Conservation (phyloP, 1,140 invertebrate species). For the Drosophila ambigua region DNA sequence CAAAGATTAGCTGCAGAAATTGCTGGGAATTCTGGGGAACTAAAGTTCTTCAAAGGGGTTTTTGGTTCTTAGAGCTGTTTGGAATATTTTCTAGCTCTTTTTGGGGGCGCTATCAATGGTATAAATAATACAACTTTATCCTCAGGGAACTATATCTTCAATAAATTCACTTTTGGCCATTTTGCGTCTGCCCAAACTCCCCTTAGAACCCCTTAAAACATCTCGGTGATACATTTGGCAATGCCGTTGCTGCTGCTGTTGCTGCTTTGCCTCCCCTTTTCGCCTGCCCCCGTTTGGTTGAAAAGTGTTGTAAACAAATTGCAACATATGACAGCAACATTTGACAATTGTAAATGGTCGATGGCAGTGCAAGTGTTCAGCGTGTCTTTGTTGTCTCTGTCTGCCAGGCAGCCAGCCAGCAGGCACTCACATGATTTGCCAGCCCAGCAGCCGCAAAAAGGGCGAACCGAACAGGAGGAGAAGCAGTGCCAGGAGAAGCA, state of each 20-base stretch:
- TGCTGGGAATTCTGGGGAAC: neutral
- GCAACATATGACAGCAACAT: slow-evolving; percentile 77
- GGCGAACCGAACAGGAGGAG: neutral
- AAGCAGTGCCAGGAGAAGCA: neutral
- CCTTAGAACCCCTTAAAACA: slow-evolving; percentile 7
- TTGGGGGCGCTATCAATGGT: no score
- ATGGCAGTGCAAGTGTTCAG: slow-evolving; percentile 51
- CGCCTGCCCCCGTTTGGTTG: slow-evolving; percentile 3
- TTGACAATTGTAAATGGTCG: slow-evolving; percentile 81
- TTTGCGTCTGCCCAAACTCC: neutral
- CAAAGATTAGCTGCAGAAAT: neutral
- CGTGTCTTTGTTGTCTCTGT: slow-evolving; percentile 38
- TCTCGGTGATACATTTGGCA: slow-evolving; percentile 54
- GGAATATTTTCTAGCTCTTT: no score
- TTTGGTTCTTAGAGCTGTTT: neutral
- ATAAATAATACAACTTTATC: neutral
- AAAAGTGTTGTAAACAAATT: slow-evolving; percentile 77
- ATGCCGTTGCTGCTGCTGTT: slow-evolving; percentile 11
- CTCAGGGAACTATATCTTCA: neutral
- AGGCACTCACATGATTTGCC: slow-evolving; percentile 10
- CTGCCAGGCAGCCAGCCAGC: neutral
- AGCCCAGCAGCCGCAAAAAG: neutral
- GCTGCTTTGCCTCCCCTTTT: neutral
- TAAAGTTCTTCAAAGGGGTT: no score
- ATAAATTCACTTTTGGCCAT: no score